Percentiles rank a stretch among this genome's conserved stretches.
These are phyloP conservation scores for Euplagia quadripunctaria DNA, from an alignment of 2,888 invertebrate species.

Conservation along the genomic window DNA sequence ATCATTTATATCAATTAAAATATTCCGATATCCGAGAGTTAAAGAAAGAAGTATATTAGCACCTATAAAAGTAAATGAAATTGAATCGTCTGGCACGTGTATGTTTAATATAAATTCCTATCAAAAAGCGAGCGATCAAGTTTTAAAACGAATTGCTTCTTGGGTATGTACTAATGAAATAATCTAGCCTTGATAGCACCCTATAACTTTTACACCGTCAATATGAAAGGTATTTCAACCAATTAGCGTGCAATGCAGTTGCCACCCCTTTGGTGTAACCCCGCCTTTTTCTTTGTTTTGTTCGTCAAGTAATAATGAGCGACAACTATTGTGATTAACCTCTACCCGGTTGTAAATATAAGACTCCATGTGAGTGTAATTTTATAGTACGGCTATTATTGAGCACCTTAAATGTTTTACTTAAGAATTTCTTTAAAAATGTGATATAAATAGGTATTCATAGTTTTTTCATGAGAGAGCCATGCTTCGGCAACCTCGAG, in stretches of 20 bases:
- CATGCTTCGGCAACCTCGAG: too few species aligned
- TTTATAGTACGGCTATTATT: background rate
- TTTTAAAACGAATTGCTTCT: conserved; percentile 21
- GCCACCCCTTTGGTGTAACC: conserved; percentile 68
- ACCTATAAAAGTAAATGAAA: background rate
- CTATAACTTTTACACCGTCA: conserved; percentile 52
- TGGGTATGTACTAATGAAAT: conserved; percentile 47
- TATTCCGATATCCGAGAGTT: too few species aligned
- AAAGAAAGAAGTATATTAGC: too few species aligned
- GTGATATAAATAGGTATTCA: background rate
- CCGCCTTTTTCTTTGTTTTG: conserved; percentile 66
- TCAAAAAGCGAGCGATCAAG: conserved; percentile 8
- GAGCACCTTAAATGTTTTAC: background rate
- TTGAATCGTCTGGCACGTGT: background rate
- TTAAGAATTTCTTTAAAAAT: background rate
- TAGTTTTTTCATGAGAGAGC: too few species aligned
- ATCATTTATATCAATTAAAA: too few species aligned
- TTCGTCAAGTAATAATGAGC: conserved; percentile 59
- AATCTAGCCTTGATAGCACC: conserved; percentile 45
- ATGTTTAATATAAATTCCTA: conserved; percentile 15
- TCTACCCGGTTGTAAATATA: conserved; percentile 13
- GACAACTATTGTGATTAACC: conserved; percentile 65
- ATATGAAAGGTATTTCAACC: conserved; percentile 62
- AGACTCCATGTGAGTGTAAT: background rate
- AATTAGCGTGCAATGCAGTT: conserved; percentile 70